phyloP scores from a whole-genome alignment of 53 echinoderm and acorn worm genomes.

The Paelopatides confundens region DNA sequence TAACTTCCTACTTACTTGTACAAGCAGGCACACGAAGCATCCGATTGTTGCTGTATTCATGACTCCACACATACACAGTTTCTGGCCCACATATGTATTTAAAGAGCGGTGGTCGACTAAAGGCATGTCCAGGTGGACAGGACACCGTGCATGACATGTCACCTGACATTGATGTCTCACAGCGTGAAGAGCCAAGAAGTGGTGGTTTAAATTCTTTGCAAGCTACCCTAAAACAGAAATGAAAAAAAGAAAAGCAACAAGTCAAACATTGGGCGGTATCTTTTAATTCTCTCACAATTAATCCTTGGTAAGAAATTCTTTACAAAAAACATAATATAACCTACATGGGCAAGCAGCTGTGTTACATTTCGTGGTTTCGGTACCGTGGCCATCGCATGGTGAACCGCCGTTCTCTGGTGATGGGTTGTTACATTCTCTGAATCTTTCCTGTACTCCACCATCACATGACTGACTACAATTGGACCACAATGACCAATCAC shows the following conservation, averaged over 20 bases:
- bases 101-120: conserved; percentile 3
- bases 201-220: conserved; percentile 2
- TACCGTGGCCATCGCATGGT: conserved; percentile 29
- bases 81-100: conserved; percentile 22
- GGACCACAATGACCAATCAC: conserved; percentile 56
- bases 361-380: conserved; percentile 51
- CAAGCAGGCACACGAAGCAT: conserved; percentile 25
- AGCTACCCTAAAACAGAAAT: not conserved
- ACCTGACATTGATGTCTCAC: not conserved
- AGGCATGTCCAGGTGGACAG: conserved; percentile 19
- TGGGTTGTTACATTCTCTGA: conserved; percentile 68
- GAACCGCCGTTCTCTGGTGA: conserved; percentile 62
- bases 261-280: too few relatives aligned
- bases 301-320: too few relatives aligned
- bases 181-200: not conserved
- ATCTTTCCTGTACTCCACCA: conserved; percentile 48
- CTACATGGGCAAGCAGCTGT: conserved; percentile 62
- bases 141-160: not conserved
- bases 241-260: too few relatives aligned
- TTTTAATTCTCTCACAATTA: too few relatives aligned
- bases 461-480: conserved; percentile 55
- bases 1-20: not conserved
- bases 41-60: not conserved
- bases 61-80: conserved; percentile 11
- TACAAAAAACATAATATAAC: not conserved